These are phyloP conservation scores for zebrafish (Danio rerio) DNA, from an alignment of 2,113 vertebrate species.

Conservation along the genomic window DNA sequence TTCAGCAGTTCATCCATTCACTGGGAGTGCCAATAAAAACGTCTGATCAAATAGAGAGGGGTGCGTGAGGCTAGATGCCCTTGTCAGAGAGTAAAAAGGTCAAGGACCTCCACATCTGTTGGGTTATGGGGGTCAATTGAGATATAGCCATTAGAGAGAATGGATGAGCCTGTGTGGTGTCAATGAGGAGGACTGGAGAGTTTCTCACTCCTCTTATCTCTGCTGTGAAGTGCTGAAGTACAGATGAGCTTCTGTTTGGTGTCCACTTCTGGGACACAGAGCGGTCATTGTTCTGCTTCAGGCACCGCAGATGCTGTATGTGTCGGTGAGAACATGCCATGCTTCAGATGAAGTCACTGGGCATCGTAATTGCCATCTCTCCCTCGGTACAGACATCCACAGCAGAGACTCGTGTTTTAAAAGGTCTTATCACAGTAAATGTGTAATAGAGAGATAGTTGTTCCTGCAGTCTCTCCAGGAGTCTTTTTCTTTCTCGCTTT, in stretches of 20 bases:
- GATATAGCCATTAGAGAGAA: constrained; percentile 19
- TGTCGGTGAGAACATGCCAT: constrained; percentile 35
- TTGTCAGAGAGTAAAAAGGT: constrained; percentile 27
- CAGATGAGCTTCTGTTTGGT: constrained; percentile 50
- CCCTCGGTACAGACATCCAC: constrained; percentile 18
- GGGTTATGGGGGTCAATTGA: constrained; percentile 5
- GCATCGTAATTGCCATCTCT: constrained; percentile 39
- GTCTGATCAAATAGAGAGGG: constrained; percentile 32
- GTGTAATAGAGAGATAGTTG: constrained; percentile 16
- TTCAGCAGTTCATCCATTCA: constrained; percentile 11
- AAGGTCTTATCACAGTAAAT: constrained; percentile 17
- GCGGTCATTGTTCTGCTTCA: constrained; percentile 41
- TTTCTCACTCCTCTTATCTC: constrained; percentile 39
- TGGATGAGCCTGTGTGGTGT: constrained; percentile 37
- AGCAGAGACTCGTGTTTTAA: not conserved
- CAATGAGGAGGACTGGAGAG: not conserved
- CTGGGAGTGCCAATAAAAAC: constrained; percentile 21
- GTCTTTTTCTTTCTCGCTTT: not conserved
- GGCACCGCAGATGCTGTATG: constrained; percentile 26
- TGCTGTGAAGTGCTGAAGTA: constrained; percentile 43
- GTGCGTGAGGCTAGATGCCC: constrained; percentile 45
- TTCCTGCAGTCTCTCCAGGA: not conserved
- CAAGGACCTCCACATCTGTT: constrained; percentile 41
- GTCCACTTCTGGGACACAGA: constrained; percentile 31
- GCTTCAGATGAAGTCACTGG: constrained; percentile 43